Percentiles rank a stretch among this genome's conserved stretches.
phyloP scores from a whole-genome alignment of 2,888 invertebrate genomes.

The Amphimallon solstitiale region DNA sequence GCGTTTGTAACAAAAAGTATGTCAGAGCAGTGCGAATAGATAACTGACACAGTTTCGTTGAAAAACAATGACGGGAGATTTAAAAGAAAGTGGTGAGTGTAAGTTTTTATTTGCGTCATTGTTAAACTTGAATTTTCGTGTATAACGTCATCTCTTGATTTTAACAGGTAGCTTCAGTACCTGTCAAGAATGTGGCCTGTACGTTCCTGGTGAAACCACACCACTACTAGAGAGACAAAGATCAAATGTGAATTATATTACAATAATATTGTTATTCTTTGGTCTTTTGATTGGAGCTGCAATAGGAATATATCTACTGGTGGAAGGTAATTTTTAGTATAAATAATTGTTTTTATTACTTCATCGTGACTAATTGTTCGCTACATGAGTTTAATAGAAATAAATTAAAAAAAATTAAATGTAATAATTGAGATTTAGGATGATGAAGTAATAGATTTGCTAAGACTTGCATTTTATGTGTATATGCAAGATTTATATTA shows the following conservation, averaged over 20 bases:
- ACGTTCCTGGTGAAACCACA: conserved; percentile 2
- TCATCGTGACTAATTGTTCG: no score
- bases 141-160: neutral
- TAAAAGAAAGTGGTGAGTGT: conserved; percentile 15
- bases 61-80: conserved; percentile 17
- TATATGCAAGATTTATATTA: no score
- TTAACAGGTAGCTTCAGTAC: conserved; percentile 6
- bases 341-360: no score
- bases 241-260: conserved; percentile 26
- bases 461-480: no score
- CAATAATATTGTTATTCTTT: conserved; percentile 33
- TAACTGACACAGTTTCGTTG: neutral
- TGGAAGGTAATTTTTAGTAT: conserved; percentile 36
- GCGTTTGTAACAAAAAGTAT: neutral
- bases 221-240: conserved; percentile 1
- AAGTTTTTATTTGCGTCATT: neutral
- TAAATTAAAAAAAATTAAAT: no score
- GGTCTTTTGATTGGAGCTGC: conserved; percentile 34
- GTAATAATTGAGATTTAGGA: no score
- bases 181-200: conserved; percentile 22
- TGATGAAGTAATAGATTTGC: no score
- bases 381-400: no score
- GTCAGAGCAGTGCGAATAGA: conserved; percentile 1
- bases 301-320: conserved; percentile 40
- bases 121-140: neutral